Evolutionary conservation across 2,888 invertebrate genomes (phyloP), one percentile per base, ranked within the genome.

Genomic region (Limenitis camilla): DNA sequence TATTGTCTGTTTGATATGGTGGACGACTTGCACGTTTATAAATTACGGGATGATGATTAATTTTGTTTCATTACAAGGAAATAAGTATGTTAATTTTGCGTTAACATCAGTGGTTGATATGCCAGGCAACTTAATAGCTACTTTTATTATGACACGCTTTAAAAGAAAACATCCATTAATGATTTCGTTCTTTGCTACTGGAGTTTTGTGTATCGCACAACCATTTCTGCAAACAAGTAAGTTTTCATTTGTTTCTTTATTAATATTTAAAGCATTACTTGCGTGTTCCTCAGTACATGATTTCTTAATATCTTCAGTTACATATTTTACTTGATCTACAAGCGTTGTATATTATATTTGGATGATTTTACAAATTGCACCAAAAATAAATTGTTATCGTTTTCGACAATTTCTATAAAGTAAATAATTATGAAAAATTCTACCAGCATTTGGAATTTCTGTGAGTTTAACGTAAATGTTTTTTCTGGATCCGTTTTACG

Each of bases 1-100:
- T 38, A 57, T 82, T 0, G 72, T 86, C 0, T 86, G 85, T 46
- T 61, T 83, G 0, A 65, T 76, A 0, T 85, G 85, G 83, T 85
- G 83, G 85, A 74, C 91, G 0, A 91, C 93, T 0, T 93, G 92
- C 44, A 92, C 93, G 0, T 91, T 95, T 57, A 91, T 95, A 0
- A 93, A 92, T 68, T 95, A 93, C 62, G 95, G 95, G 0, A 71
- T 95, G 58, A 91, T 92, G 1, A 86, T 95, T 31, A 94, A 93
- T 67, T 91, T 94, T 0, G 93, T 94, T 0, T 88, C 92, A 0
- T 74, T 95, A 32, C 89, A 91, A 61, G 94, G 94, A 4, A 91
- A 94, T 69, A 92, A 92, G 65, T 94, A 94, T 67, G 64, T 92
- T 2, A 95, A 94, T 73, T 95, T 92, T 64, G 91, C 92, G 4